Evolutionary conservation across 2,888 invertebrate species (phyloP), one percentile per base, ranked within the genome.

Genomic region (Chymomyza fuscimana): DNA sequence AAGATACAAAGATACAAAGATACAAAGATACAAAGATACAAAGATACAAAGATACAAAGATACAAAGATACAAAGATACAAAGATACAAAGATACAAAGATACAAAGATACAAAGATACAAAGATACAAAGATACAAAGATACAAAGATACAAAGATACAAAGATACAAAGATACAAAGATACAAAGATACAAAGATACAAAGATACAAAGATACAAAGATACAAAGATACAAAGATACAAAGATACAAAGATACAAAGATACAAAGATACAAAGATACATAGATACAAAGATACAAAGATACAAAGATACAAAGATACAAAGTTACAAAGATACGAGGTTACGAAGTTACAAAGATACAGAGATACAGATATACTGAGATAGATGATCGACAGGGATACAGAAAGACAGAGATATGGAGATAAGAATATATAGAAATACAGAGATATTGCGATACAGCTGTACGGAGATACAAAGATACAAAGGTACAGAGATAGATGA

Each of bases 1-100:
- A 46, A 36, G 15, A 50, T n/a, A 22, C 22, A 54, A 56, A 10
- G 29, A 16, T 29, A 40, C 60, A 51, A 58, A 65, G 69, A 73
- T 60, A 65, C 59, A 69, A 67, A 32, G 32, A 32, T 32, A 5
- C 32, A 32, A 32, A 32, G 32, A 32, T 32, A 32, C 4, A 32
- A 32, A 32, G 6, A 32, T 32, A 5, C 32, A 32, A 32, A 32
- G 32, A 32, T 32, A 5, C 32, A 6, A 32, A 32, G 32, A 32
- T 6, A 5, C 32, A 32, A 5, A 6, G 32, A 32, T 32, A 5
- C 32, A 32, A 32, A 32, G 32, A 32, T 32, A 5, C 6, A 32
- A 32, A 32, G 6, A 32, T 32, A 5, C 32, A 32, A 32, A 32
- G 32, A 32, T 32, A 5, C 32, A 32, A 32, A 32, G 32, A 32